phyloP scores from a whole-genome alignment of 2,113 vertebrate genomes.

The Ptilonorhynchus violaceus region DNA sequence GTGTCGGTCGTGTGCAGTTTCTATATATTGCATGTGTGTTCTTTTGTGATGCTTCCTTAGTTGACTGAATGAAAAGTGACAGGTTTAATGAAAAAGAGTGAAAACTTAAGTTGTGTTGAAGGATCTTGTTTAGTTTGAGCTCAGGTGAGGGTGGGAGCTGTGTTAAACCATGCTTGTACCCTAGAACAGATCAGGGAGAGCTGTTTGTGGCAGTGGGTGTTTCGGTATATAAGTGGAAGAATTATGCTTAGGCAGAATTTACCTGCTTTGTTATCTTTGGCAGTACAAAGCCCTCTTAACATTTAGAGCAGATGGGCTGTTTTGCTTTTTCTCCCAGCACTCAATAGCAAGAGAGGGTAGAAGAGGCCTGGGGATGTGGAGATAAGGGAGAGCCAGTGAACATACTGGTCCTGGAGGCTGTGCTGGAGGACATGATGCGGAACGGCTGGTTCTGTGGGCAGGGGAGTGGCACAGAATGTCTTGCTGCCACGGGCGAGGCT shows the following conservation, averaged over 20 bases:
- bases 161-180: not conserved
- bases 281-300: not conserved
- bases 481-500: fast-evolving
- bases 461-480: not conserved
- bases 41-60: not conserved
- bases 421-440: not conserved
- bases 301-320: not conserved
- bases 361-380: not conserved
- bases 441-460: fast-evolving
- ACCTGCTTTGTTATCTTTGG: not conserved
- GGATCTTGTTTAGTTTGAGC: not conserved
- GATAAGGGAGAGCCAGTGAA: not conserved
- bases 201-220: not conserved
- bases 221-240: not conserved
- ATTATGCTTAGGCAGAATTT: not conserved
- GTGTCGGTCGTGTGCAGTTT: not conserved
- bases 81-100: not conserved
- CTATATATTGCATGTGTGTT: fast-evolving
- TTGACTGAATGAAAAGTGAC: not conserved
- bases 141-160: fast-evolving
- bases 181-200: not conserved
- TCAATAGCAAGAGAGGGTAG: not conserved
- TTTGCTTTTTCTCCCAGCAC: not conserved
- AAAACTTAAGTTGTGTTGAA: not conserved
- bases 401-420: not conserved